Evolutionary conservation across 1,140 invertebrate genomes (phyloP), one percentile per base, ranked within the genome.

Genomic region (Temnothorax nylanderi): DNA sequence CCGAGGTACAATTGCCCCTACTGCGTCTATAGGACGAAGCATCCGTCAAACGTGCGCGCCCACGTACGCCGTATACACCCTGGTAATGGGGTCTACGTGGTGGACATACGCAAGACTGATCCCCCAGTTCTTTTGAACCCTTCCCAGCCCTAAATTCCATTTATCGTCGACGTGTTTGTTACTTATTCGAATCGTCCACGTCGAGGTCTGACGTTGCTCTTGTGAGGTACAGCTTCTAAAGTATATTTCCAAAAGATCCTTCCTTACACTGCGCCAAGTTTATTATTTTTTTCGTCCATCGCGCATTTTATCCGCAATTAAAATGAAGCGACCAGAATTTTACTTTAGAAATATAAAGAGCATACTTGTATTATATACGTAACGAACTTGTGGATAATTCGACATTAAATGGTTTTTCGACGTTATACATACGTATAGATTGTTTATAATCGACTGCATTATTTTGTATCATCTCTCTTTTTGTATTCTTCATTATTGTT

Each of bases 41-140:
- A 91, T 80, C 87, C 90, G 7, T 92, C 91, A 21, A 93, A 93
- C 41, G 88, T 92, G 34, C 77, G 85, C 0, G 80, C 64, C 0
- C 91, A 92, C 26, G 89, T 92, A 18, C 86, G 86, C 26, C 80
- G 97, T 51, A 97, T 97, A 96, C 97, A 98, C 93, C 96, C 97
- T 92, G 97, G 96, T 18, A 64, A 82, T 89, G 94, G 95, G 60
- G 96, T 96, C 76, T 95, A 95, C 92, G 89, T 80, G 0, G 47
- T 91, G 13, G 86, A 91, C 65, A 75, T 89, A n/a, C 87, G 67
- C 58, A 90, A 92, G 32, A 85, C 64, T 32, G 85, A 90, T 88
- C 37, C 56, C 56, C 3, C 60, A 60, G 26, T 51, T 21, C 32
- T 47, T 34, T 1, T 81, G 65, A 74, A 49, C 4, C 4, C 5